Evolutionary conservation across 2,888 invertebrate species (phyloP), one percentile per base, ranked within the genome.

Genomic region (Drosophila affinis): DNA sequence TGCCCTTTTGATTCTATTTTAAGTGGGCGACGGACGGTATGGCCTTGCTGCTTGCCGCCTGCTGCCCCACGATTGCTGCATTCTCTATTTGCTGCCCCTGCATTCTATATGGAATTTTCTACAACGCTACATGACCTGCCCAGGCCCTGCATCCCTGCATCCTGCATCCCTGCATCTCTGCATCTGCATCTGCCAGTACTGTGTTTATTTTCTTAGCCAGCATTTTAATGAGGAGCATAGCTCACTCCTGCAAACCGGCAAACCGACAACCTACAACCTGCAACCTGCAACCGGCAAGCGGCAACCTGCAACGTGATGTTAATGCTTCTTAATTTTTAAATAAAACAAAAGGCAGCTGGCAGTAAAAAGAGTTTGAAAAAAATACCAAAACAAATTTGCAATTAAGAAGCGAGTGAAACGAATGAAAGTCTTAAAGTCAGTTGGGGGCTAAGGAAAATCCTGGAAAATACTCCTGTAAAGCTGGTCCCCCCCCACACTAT

Each of bases 191-290:
- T 52, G 39, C 59, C 18, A 18, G 17, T 52, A 32, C 27, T 44
- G 59, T 27, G 48, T 34, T 58, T 21, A 17, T 24, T 55, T 52
- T 46, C 60, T 32, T 47, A 46, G 46, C 55, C 45, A 61, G 69
- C 77, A 65, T 73, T 83, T 81, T 81, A 81, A 81, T 81, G 81
- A 81, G 81, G 65, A 74, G 29, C 32, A 49, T 27, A 71, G 32
- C 58, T 48, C 76, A 69, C 54, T 65, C 59, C 56, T 51, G 49
- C 54, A 56, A 32, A 24, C 24, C 24, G 24, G 24, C 24, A 24
- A 5, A 1, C 27, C 27, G 7, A 9, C 9, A 32, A 32, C 39
- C 39, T 47, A 7, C 9, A 32, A 32, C 39, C 39, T 47, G 27
- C 27, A 27, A 32, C 32, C 9, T 3, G 32, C 32, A 32, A 7